Percentiles rank a stretch among this genome's conserved stretches.
Evolutionary conservation across 1,140 invertebrate species (phyloP).

Genomic region (Phymorhynchus buccinoides): DNA sequence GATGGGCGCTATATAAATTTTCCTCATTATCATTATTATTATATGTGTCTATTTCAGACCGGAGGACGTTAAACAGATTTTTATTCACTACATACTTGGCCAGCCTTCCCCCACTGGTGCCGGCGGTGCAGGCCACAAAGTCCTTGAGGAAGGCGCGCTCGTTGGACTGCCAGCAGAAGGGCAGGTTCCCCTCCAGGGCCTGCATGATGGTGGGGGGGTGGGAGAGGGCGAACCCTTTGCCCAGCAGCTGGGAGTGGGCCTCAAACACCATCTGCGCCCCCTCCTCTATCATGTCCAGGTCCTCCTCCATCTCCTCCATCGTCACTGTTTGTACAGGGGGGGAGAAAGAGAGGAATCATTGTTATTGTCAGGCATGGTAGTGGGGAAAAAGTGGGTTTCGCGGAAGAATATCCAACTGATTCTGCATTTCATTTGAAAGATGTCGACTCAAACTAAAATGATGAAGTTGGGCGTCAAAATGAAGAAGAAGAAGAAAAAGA

Average conservation of each 20-base stretch:
- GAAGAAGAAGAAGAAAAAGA: too few species aligned
- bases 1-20: too few species aligned
- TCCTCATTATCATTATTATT: too few species aligned
- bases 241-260: constrained; percentile 83
- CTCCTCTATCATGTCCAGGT: constrained; percentile 83
- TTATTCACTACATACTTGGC: constrained; percentile 78
- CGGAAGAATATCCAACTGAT: too few species aligned
- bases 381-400: too few species aligned
- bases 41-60: too few species aligned
- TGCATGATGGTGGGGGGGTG: constrained; percentile 89
- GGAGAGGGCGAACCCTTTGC: constrained; percentile 91
- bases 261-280: constrained; percentile 80
- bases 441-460: too few species aligned
- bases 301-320: constrained; percentile 82
- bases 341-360: too few species aligned
- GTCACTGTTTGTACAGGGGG: constrained; percentile 51
- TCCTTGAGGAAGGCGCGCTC: constrained; percentile 95
- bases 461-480: too few species aligned
- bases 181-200: constrained; percentile 90
- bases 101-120: constrained; percentile 91
- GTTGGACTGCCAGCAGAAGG: constrained; percentile 85
- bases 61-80: too few species aligned
- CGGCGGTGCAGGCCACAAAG: constrained; percentile 88
- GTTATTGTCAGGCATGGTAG: too few species aligned
- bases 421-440: too few species aligned